Evolutionary conservation across 2,113 vertebrate genomes (phyloP), one percentile per base, ranked within the genome.

Genomic region (Pyxicephalus adspersus): DNA sequence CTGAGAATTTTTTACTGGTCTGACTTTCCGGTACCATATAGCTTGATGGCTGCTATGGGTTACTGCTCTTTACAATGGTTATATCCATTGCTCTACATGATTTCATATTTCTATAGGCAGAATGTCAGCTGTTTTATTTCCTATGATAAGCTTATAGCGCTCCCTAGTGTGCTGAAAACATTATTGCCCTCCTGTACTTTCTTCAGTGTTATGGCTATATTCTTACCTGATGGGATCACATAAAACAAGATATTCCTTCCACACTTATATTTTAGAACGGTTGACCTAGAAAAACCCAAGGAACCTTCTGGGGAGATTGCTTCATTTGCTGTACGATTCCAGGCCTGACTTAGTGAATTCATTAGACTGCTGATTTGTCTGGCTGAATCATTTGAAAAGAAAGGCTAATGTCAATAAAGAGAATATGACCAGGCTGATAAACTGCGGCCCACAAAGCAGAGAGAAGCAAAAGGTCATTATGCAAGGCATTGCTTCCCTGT

Each of bases 401-500:
- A 72, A 60, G 71, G 64, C 74, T 75, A 82, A 82, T 65, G 80
- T 82, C 71, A 82, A 75, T 82, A 71, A 75, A 75, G 58, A 38
- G 70, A 75, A 82, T 64, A 75, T 75, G 17, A 66, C 60, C 17
- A 61, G 34, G 29, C 80, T 82, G 80, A 75, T 82, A 82, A 82
- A 66, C 26, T 29, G 65, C 28, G 19, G 31, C 22, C 16, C 71
- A 74, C 70, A 60, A 65, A 75, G 80, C 68, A 64, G 58, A 73
- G 68, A 4, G 64, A 64, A 64, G 68, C 66, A 20, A 71, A 82
- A 82, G 80, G 80, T 82, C 80, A 82, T 63, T 75, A 75, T 75
- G 52, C 63, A 38, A 81, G 68, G 26, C 79, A 31, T 25, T 15
- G 79, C 60, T 66, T 82, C 71, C 61, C 64, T 54, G 16, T 61